Base-by-base conservation (phyloP, 2,888 invertebrate species). In the Scelioninae gen. 2 region DNA sequence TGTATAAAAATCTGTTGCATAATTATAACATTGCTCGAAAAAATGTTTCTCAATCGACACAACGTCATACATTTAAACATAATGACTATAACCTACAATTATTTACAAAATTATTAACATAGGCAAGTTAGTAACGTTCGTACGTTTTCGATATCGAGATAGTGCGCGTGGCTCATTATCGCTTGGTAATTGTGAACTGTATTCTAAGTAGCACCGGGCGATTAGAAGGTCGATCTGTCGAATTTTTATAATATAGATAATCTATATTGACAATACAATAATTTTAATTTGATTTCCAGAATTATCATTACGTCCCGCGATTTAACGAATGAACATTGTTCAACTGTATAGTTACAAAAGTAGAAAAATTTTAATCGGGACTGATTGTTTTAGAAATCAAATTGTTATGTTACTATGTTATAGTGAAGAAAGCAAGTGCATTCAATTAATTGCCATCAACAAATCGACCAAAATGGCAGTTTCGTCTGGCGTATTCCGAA, bases 41-140 rank as follows among this genome's bases (percentile, higher is more conserved):
- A n/a, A n/a, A n/a, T n/a, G n/a, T n/a, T n/a, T n/a, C n/a, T n/a
- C n/a, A n/a, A n/a, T n/a, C n/a, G n/a, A n/a, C n/a, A n/a, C n/a
- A n/a, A n/a, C n/a, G 25, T 19, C 37, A 58, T 58, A 65, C 52
- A 64, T 71, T 57, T 68, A 70, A 74, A 68, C 61, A 65, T 68
- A 76, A 50, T 76, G 72, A 72, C 72, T 74, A 74, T 72, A 65
- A 65, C 43, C 74, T 76, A 76, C 58, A 64, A 74, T 76, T 76
- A 76, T 76, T 74, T 76, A 76, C 76, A 76, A 39, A 46, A 74
- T 65, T 76, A 72, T 67, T 73, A 70, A 74, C 74, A 73, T 76
- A 72, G 60, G 55, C 68, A 68, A 58, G 63, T 74, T 72, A 73
- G 64, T 72, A 61, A 73, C 73, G 53, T 74, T 71, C 48, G 58